A percentile compares a stretch with the other conserved stretches of the same genome.
Evolutionary conservation across 2,888 invertebrate species (phyloP).

Genomic region (Volucella zonaria): DNA sequence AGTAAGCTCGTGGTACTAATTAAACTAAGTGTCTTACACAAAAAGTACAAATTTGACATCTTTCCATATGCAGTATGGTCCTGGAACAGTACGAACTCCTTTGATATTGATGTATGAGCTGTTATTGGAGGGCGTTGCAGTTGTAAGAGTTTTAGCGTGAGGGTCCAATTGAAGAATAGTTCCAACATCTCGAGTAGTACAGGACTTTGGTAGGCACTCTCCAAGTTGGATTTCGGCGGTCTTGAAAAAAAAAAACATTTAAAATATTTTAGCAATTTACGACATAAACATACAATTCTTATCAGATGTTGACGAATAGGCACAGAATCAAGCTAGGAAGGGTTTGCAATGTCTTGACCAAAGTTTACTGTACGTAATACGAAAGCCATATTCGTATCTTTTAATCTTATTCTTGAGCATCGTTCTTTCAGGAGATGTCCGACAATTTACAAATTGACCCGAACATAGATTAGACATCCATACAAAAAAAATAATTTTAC

Average conservation of each 20-base stretch:
- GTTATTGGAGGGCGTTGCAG: constrained; percentile 74
- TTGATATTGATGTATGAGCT: constrained; percentile 83
- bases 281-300: too few relatives aligned
- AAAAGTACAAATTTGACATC: constrained; percentile 88
- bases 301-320: too few relatives aligned
- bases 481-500: too few relatives aligned
- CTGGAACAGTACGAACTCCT: constrained; percentile 87
- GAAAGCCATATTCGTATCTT: too few relatives aligned
- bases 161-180: constrained; percentile 82
- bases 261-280: too few relatives aligned
- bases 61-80: constrained; percentile 85
- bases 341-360: too few relatives aligned
- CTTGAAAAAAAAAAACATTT: constrained; percentile 80
- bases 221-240: constrained; percentile 88
- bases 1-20: neutral
- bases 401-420: too few relatives aligned
- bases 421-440: too few relatives aligned
- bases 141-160: constrained; percentile 78
- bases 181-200: constrained; percentile 84
- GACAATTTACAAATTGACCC: too few relatives aligned
- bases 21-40: constrained; percentile 83
- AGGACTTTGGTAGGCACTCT: constrained; percentile 89
- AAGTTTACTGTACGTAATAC: too few relatives aligned
- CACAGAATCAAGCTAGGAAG: too few relatives aligned
- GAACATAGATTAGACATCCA: too few relatives aligned